Evolutionary conservation across 2,888 invertebrate species (phyloP).

Genomic region (Disparrhopalites patrizii): DNA sequence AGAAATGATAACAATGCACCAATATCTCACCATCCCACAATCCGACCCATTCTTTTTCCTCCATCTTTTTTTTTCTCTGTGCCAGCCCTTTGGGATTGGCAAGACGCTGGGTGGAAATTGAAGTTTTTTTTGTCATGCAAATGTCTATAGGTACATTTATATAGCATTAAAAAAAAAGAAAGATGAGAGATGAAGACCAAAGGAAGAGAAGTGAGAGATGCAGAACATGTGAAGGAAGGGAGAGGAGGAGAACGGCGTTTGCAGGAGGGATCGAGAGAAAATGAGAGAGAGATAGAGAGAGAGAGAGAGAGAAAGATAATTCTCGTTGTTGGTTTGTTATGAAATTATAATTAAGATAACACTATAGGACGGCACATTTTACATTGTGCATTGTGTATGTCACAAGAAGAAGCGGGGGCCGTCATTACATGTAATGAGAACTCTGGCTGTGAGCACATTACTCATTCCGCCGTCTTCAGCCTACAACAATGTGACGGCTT

Average conservation of each 20-base stretch:
- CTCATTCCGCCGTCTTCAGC: conserved; percentile 31
- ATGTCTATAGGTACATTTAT: not conserved
- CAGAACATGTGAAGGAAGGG: not conserved
- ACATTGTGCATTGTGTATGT: conserved; percentile 32
- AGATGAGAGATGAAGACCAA: conserved; percentile 27
- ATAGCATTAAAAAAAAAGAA: not conserved
- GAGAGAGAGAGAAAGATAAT: too few species aligned
- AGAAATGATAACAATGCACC: too few species aligned
- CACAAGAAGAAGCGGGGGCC: conserved; percentile 35
- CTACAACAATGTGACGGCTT: conserved; percentile 23
- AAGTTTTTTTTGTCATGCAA: too few species aligned
- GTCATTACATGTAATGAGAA: conserved; percentile 43
- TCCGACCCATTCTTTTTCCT: too few species aligned
- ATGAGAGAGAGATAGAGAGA: too few species aligned
- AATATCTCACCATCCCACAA: too few species aligned
- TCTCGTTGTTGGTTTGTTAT: conserved; percentile 23
- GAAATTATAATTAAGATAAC: conserved; percentile 43
- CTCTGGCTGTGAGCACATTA: conserved; percentile 43
- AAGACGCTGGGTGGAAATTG: too few species aligned
- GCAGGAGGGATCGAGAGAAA: not conserved
- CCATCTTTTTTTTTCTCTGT: too few species aligned
- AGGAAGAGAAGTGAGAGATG: not conserved
- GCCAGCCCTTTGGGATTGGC: not conserved
- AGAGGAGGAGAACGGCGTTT: not conserved
- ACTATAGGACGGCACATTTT: conserved; percentile 27